Evolutionary conservation across 2,113 vertebrate genomes (phyloP).

Genomic region (Tragelaphus scriptus): DNA sequence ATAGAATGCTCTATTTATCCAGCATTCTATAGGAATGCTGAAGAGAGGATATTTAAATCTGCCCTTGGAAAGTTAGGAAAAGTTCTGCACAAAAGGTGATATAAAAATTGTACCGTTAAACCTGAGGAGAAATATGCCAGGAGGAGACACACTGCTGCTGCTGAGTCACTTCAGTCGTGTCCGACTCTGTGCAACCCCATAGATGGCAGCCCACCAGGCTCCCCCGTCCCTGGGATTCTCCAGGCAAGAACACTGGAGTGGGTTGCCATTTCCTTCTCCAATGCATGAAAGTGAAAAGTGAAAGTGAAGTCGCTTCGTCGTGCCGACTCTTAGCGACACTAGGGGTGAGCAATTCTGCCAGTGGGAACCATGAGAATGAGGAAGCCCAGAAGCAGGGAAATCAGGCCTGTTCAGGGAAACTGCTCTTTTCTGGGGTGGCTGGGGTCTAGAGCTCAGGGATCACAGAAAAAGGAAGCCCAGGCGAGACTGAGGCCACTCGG

Average conservation of each 20-base stretch:
- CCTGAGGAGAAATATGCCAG: background rate
- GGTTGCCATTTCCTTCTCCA: too few species aligned
- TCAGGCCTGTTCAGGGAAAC: background rate
- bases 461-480: background rate
- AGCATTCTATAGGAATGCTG: background rate
- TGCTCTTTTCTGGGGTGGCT: background rate
- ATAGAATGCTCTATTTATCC: background rate
- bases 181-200: too few species aligned
- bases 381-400: background rate
- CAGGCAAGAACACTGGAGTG: too few species aligned
- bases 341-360: background rate
- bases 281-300: too few species aligned
- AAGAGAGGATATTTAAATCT: background rate
- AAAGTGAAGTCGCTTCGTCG: too few species aligned
- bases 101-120: background rate
- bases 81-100: too few species aligned
- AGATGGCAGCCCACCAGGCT: too few species aligned
- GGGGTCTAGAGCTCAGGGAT: background rate
- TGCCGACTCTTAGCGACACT: too few species aligned
- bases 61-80: background rate
- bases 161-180: too few species aligned
- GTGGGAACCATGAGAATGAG: rapidly evolving
- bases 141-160: background rate
- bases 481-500: rapidly evolving
- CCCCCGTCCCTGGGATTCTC: too few species aligned